Base-by-base conservation (phyloP, 2,888 invertebrate species). In the Protodeltote pygarga region DNA sequence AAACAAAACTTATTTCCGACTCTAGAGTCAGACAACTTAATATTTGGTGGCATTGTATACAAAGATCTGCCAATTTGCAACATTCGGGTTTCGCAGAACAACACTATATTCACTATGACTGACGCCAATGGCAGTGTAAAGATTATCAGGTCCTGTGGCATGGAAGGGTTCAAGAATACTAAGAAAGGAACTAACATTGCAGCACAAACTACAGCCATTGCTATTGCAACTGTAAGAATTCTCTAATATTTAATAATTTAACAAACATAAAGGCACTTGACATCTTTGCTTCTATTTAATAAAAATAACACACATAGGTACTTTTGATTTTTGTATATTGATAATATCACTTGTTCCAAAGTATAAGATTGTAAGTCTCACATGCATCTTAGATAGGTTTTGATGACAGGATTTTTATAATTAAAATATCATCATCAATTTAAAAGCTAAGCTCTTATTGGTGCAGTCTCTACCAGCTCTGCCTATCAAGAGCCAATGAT, bases 131-230 rank as follows among this genome's bases (percentile, higher is more conserved):
- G 97, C 84, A 83, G 70, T 34, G 83, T 87, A 0, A 93, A 95
- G 72, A 65, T 96, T 5, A 93, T 95, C 11, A 89, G 95, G 23
- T 95, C 96, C 0, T 96, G 97, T 88, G 98, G 98, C 0, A 93
- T 95, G 68, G 98, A 98, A 82, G 99, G 99, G 3, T 99, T 98
- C 77, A 98, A 98, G 87, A 97, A 98, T 83, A 95, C 98, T 0
- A 95, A 96, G 67, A 99, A 99, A 86, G 98, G 98, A 53, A 99
- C 99, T 3, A 98, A 98, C 79, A 96, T 99, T 73, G 99, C 99
- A 23, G 99, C 98, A 1, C 98, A 99, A 87, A 97, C 98, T 6
- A 97, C 98, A 14, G 98, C 97, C 14, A 94, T 98, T 40, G 94
- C 93, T 46, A 88, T 98, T 67, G 95, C 96, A 62, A 89, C 91